These are phyloP conservation scores for Gymnobelideus leadbeateri DNA, from an alignment of 2,113 vertebrate species.

Conservation along the genomic window DNA sequence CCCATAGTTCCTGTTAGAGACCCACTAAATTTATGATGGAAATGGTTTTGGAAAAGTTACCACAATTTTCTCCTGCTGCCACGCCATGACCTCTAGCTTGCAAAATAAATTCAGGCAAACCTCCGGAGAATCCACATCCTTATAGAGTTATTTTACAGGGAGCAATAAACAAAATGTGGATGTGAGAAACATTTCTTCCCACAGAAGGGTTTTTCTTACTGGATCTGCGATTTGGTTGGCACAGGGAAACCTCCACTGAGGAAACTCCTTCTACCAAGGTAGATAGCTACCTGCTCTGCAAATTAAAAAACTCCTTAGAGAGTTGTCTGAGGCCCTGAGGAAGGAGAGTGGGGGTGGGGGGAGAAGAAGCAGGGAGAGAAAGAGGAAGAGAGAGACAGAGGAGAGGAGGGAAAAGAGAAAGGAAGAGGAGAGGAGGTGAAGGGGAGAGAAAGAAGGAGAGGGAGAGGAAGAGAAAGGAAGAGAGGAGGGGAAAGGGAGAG, in stretches of 20 bases:
- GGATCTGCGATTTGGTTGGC: background rate
- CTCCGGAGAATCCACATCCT: background rate
- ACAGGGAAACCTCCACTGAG: background rate
- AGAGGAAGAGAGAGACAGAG: background rate
- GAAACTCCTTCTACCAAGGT: background rate
- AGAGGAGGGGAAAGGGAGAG: too few species aligned
- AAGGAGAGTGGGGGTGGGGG: background rate
- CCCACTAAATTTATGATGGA: constrained; percentile 22
- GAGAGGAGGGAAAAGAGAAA: background rate
- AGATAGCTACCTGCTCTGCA: background rate
- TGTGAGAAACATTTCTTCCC: background rate
- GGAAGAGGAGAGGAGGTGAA: background rate
- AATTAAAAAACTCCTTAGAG: background rate
- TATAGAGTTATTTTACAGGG: constrained; percentile 4
- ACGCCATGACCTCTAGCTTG: background rate
- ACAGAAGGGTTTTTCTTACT: background rate
- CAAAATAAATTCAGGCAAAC: background rate
- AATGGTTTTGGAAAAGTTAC: constrained; percentile 44
- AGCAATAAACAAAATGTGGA: background rate
- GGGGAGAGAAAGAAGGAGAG: too few species aligned
- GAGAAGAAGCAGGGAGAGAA: too few species aligned
- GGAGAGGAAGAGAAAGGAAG: fast-evolving
- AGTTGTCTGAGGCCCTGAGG: background rate
- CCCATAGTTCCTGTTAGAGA: background rate
- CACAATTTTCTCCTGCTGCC: background rate